Evolutionary conservation across 2,113 vertebrate species (phyloP).

Genomic region (Ochotona curzoniae): DNA sequence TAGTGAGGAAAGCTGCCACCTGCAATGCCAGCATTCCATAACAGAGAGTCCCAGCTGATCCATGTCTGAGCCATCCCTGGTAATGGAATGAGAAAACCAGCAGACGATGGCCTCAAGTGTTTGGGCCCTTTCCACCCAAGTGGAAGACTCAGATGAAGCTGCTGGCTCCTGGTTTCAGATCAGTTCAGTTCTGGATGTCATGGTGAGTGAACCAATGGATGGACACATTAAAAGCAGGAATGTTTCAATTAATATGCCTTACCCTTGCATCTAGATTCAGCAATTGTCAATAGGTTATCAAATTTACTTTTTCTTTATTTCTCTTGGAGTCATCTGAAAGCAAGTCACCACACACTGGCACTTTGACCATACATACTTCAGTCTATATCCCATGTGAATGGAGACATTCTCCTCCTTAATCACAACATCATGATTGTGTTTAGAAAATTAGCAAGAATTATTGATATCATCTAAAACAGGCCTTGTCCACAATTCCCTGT

Average conservation of each 20-base stretch:
- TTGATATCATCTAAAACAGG: not conserved
- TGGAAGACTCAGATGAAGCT: too few species aligned
- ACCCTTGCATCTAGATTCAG: not conserved
- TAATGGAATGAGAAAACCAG: too few species aligned
- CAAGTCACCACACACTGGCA: not conserved
- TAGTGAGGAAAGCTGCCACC: too few species aligned
- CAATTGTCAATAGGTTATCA: not conserved
- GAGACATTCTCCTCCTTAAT: not conserved
- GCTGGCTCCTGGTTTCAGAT: too few species aligned
- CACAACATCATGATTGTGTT: not conserved
- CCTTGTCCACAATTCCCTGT: not conserved
- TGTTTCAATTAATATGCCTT: not conserved
- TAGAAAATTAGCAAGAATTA: constrained; percentile 37
- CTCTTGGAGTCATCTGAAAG: not conserved
- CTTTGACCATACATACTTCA: not conserved
- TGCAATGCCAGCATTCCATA: too few species aligned
- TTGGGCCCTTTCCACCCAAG: too few species aligned
- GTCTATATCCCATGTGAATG: not conserved
- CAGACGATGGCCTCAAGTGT: too few species aligned
- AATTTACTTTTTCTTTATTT: not conserved
- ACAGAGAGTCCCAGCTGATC: too few species aligned
- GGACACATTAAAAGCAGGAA: not conserved
- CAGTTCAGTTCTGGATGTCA: too few species aligned
- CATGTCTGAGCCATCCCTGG: too few species aligned
- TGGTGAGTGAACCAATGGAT: too few species aligned